A percentile compares a stretch with the other conserved stretches of the same genome.
Conservation (phyloP, 2,888 invertebrate species). For the Stenotaenia linearis region DNA sequence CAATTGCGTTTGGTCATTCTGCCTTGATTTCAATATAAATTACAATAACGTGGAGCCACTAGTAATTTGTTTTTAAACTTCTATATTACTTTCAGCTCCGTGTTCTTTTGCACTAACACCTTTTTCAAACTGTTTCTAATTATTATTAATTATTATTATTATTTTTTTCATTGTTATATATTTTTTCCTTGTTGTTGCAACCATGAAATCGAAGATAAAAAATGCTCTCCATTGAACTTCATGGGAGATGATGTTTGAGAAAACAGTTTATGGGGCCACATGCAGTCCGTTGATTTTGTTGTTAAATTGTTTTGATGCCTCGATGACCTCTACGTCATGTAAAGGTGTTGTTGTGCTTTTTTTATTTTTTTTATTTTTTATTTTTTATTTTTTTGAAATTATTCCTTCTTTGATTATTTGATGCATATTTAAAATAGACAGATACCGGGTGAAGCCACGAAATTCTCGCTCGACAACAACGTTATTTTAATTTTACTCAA, state of each 20-base stretch:
- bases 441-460: constrained; percentile 3
- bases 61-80: background rate
- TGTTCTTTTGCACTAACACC: background rate
- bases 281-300: background rate
- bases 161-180: background rate
- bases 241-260: background rate
- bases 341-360: background rate
- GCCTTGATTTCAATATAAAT: constrained; percentile 24
- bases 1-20: constrained; percentile 28
- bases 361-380: background rate
- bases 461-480: background rate
- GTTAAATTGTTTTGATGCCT: background rate
- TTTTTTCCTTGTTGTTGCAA: background rate
- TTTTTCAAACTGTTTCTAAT: background rate
- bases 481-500: no score
- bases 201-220: background rate
- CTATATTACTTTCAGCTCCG: background rate
- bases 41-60: constrained; percentile 8
- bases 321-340: background rate
- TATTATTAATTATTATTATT: background rate
- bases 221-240: background rate
- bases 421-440: constrained; percentile 30
- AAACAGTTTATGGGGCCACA: background rate
- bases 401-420: constrained; percentile 22
- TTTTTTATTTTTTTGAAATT: background rate